Percentiles rank a stretch among this genome's conserved stretches.
Evolutionary conservation across 2,888 invertebrate genomes (phyloP).

Genomic region (Aelia acuminata): DNA sequence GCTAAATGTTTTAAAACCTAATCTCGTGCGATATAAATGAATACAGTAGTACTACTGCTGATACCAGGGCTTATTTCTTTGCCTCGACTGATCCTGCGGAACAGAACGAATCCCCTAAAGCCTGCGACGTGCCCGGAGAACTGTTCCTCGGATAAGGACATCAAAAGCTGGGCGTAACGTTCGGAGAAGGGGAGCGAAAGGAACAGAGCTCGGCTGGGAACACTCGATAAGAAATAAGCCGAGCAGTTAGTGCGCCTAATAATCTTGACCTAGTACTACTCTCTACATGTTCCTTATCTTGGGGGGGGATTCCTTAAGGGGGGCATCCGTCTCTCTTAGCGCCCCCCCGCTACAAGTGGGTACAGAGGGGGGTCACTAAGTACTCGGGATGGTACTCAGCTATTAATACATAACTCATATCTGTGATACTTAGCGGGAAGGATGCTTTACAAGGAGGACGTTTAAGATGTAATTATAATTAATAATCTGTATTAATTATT

Average conservation of each 20-base stretch:
- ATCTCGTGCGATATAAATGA: not conserved
- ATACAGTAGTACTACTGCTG: not conserved
- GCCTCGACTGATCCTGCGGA: not conserved
- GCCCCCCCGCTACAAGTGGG: not conserved
- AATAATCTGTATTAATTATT: no score
- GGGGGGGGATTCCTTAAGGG: not conserved
- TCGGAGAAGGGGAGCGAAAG: not conserved
- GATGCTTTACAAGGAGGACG: no score
- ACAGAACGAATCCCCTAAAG: not conserved
- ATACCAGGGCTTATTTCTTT: not conserved
- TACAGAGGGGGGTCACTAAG: not conserved
- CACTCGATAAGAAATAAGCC: constrained; percentile 4
- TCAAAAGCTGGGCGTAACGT: not conserved
- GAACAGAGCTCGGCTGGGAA: not conserved
- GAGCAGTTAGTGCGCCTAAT: not conserved
- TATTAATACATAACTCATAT: not conserved
- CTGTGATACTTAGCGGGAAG: not conserved
- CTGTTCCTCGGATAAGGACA: not conserved
- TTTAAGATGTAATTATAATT: no score
- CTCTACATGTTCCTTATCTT: constrained; percentile 4
- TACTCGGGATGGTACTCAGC: not conserved
- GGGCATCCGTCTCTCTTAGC: constrained; percentile 3
- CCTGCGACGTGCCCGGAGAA: not conserved
- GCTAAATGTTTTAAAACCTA: no score
- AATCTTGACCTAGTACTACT: constrained; percentile 42